Percentiles rank a stretch among this genome's conserved stretches.
Evolutionary conservation across 2,888 invertebrate genomes (phyloP).

Genomic region (Platynereis dumerilii): DNA sequence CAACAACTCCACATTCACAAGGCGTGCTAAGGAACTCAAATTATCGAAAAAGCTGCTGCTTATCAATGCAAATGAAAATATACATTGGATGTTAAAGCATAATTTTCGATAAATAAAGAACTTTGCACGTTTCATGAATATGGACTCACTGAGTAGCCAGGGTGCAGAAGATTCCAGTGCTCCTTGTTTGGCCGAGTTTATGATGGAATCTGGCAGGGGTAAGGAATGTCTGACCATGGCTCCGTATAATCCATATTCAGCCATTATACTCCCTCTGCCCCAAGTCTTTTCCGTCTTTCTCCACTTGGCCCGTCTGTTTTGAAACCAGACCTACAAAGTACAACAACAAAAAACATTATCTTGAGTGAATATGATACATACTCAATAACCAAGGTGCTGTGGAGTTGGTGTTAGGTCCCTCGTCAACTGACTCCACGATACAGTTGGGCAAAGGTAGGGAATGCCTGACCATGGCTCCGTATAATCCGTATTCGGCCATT

Average conservation of each 20-base stretch:
- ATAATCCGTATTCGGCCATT: conserved; percentile 99
- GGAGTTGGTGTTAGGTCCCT: conserved; percentile 71
- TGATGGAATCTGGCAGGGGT: conserved; percentile 95
- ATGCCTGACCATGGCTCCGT: conserved; percentile 99
- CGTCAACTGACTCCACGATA: conserved; percentile 93
- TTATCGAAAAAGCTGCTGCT: too few species aligned
- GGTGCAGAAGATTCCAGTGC: conserved; percentile 88
- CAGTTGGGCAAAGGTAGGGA: conserved; percentile 97
- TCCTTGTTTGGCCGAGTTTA: conserved; percentile 91
- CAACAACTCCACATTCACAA: too few species aligned
- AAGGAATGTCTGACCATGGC: conserved; percentile 99
- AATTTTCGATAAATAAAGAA: not conserved
- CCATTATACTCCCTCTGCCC: conserved; percentile 99
- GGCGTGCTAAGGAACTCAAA: too few species aligned
- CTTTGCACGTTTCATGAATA: not conserved
- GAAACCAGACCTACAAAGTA: conserved; percentile 92
- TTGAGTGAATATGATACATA: conserved; percentile 66
- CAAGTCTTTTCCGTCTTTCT: conserved; percentile 99
- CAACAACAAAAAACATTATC: not conserved
- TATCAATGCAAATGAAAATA: not conserved
- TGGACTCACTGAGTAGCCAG: conserved; percentile 69
- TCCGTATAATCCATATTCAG: conserved; percentile 98
- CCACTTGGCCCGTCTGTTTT: conserved; percentile 98
- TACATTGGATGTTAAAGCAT: not conserved
- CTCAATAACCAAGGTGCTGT: conserved; percentile 98